Base-by-base conservation (phyloP, 2,797 vertebrate species). In the Gymnodraco acuticeps region DNA sequence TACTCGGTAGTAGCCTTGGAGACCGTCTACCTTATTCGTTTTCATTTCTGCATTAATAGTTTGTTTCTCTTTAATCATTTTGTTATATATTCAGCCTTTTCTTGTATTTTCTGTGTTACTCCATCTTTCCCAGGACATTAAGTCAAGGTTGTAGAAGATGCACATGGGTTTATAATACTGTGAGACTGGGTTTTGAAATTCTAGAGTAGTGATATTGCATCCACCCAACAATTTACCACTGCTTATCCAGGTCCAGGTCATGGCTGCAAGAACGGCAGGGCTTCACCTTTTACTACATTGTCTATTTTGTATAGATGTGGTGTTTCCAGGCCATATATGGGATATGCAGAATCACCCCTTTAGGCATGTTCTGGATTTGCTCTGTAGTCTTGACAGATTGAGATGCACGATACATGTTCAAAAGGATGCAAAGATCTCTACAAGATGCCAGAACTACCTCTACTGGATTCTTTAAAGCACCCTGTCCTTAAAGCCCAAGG, bases 311-410 rank as follows among this genome's bases (percentile, higher is more conserved):
- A 14, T 48, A 13, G 31, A 48, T 31, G 45, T 65, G 13, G 8
- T 46, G 1, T 61, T 64, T 5, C 7, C 20, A 8, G 15, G 5
- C n/a, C 46, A 55, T n/a, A 55, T n/a, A 31, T 51, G 48, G 38
- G 61, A 73, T 19, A 60, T 17, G 17, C 31, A 55, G 53, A 10
- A 17, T 20, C 46, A 33, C 54, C 51, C 75, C 58, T 60, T 42
- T 52, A 72, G 33, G 38, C 38, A 15, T 50, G 3, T 70, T 58
- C n/a, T 75, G 46, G 54, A 53, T 73, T 69, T 17, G 43, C 13
- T 47, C 72, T 41, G 48, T 48, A 43, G 70, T 71, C 64, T 58
- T 23, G 48, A 55, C 60, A 62, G 64, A 19, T 53, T 45, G 68
- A 75, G 19, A 4, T 6, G 33, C 45, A 48, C 17, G 17, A 48